A percentile compares a stretch with the other conserved stretches of the same genome.
Evolutionary conservation across 2,888 invertebrate genomes (phyloP).

Genomic region (Xylophagus ater): DNA sequence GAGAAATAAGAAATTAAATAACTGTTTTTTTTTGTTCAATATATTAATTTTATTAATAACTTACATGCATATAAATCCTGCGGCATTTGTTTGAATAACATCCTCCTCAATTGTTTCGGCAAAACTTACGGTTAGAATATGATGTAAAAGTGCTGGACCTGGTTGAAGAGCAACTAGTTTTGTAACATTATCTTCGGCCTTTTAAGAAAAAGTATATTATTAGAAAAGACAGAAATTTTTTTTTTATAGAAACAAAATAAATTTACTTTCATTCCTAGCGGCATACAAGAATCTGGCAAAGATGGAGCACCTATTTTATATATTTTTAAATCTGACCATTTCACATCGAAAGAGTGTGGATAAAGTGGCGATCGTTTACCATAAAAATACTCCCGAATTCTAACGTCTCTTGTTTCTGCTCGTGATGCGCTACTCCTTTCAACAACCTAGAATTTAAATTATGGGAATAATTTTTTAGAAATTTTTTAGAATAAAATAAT

Average conservation of each 20-base stretch:
- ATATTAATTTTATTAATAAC: slow-evolving; percentile 34
- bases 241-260: neutral
- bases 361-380: slow-evolving; percentile 71
- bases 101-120: slow-evolving; percentile 73
- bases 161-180: slow-evolving; percentile 75
- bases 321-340: slow-evolving; percentile 78
- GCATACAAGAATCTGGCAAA: slow-evolving; percentile 91
- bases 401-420: slow-evolving; percentile 62
- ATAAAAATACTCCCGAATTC: slow-evolving; percentile 92
- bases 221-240: too few species aligned
- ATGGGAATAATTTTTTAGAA: slow-evolving; percentile 8
- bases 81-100: slow-evolving; percentile 74
- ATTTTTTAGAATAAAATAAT: slow-evolving; percentile 6
- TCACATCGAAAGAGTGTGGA: slow-evolving; percentile 90
- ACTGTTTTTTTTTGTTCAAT: slow-evolving; percentile 2
- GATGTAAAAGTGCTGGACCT: slow-evolving; percentile 68
- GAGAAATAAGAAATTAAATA: slow-evolving; percentile 5
- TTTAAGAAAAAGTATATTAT: too few species aligned
- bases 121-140: slow-evolving; percentile 80
- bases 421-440: slow-evolving; percentile 65
- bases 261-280: slow-evolving; percentile 78
- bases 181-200: slow-evolving; percentile 71
- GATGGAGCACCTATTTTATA: slow-evolving; percentile 91
- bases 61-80: slow-evolving; percentile 88
- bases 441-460: slow-evolving; percentile 53